Evolutionary conservation across 2,888 invertebrate species (phyloP).

Genomic region (Leptinotarsa juncta): DNA sequence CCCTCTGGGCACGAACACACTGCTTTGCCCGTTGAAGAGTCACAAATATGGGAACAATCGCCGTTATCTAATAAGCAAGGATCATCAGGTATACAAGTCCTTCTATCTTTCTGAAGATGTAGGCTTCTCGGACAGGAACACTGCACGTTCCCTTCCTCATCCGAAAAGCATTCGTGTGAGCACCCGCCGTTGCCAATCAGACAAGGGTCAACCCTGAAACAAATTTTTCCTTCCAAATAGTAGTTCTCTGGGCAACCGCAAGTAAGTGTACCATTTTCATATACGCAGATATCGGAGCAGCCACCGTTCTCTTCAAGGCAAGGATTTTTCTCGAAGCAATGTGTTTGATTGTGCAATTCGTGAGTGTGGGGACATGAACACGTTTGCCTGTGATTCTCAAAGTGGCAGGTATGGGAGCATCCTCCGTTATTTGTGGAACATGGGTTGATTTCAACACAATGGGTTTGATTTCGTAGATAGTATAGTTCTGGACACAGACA

Average conservation of each 20-base stretch:
- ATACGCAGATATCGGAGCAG: slow-evolving; percentile 72
- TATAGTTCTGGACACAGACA: slow-evolving; percentile 67
- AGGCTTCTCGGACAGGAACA: slow-evolving; percentile 67
- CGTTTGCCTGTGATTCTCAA: slow-evolving; percentile 66
- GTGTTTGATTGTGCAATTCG: slow-evolving; percentile 61
- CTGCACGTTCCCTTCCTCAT: slow-evolving; percentile 51
- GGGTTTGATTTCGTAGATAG: slow-evolving; percentile 59
- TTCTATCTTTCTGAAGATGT: slow-evolving; percentile 34
- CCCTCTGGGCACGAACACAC: slow-evolving; percentile 55
- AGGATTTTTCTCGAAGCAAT: slow-evolving; percentile 67
- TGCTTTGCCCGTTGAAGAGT: slow-evolving; percentile 46
- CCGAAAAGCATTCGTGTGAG: slow-evolving; percentile 55
- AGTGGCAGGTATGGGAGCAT: slow-evolving; percentile 71
- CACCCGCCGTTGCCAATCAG: slow-evolving; percentile 60
- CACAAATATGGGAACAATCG: slow-evolving; percentile 71
- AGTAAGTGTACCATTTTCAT: slow-evolving; percentile 63
- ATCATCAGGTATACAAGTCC: slow-evolving; percentile 57
- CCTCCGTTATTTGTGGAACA: slow-evolving; percentile 70
- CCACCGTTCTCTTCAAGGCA: slow-evolving; percentile 72
- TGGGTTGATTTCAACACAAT: slow-evolving; percentile 63
- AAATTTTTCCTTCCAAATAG: slow-evolving; percentile 55
- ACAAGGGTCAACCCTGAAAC: slow-evolving; percentile 57
- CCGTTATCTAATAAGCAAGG: slow-evolving; percentile 66
- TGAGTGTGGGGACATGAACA: slow-evolving; percentile 70
- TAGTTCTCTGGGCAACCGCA: slow-evolving; percentile 67